phyloP scores from a whole-genome alignment of 2,113 vertebrate species.

The Aythya baeri region DNA sequence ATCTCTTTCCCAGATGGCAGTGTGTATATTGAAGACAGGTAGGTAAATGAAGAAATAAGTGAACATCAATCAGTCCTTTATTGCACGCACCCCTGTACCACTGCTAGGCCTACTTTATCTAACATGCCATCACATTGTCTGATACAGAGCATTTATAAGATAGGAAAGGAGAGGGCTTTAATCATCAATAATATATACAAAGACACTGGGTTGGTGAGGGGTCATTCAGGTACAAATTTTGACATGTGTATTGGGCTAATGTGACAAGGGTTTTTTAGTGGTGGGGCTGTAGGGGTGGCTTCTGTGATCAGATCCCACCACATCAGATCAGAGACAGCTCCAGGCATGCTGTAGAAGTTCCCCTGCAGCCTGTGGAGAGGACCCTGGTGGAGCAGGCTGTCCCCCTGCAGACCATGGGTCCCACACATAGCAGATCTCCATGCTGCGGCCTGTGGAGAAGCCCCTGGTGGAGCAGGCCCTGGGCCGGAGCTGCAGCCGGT shows the following conservation, averaged over 20 bases:
- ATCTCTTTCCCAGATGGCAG: not conserved
- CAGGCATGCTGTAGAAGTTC: not conserved
- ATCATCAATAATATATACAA: not conserved
- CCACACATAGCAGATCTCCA: not conserved
- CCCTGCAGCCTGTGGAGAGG: not conserved
- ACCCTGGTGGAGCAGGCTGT: not conserved
- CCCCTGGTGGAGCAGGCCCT: not conserved
- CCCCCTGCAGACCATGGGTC: not conserved
- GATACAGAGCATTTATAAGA: not conserved
- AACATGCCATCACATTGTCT: not conserved
- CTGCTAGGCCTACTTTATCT: conserved; percentile 9
- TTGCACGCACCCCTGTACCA: not conserved
- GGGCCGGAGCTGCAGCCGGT: not conserved
- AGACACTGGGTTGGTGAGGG: not conserved
- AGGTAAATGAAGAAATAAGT: conserved; percentile 52
- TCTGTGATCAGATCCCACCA: not conserved
- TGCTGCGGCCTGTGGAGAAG: too few species aligned
- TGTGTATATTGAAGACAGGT: not conserved
- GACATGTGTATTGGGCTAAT: not conserved
- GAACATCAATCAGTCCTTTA: conserved; percentile 39
- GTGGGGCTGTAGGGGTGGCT: not conserved
- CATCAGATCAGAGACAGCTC: not conserved
- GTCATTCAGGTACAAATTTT: not conserved
- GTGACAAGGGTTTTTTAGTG: not conserved
- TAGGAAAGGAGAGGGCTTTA: not conserved